Evolutionary conservation across 2,113 vertebrate species (phyloP).

Genomic region (Pangasianodon hypophthalmus): DNA sequence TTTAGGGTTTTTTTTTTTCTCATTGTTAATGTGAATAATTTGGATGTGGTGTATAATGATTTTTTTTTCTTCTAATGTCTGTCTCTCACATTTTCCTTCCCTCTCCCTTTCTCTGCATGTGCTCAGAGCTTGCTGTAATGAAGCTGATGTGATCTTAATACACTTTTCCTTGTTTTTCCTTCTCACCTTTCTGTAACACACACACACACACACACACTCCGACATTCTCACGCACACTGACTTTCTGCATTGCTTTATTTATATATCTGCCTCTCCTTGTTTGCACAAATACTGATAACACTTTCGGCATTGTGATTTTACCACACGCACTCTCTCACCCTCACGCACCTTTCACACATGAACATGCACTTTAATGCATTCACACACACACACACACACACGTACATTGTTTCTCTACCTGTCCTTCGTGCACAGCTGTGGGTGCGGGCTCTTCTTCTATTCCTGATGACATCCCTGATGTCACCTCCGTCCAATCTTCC

Average conservation of each 20-base stretch:
- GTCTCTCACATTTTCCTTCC: background rate
- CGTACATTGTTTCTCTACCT: conserved; percentile 46
- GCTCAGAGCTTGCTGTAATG: conserved; percentile 53
- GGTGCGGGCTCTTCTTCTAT: conserved; percentile 76
- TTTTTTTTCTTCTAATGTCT: background rate
- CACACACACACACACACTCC: conserved; percentile 14
- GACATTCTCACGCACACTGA: conserved; percentile 4
- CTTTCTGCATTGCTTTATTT: background rate
- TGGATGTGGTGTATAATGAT: background rate
- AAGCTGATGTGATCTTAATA: conserved; percentile 50
- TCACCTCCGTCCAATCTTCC: conserved; percentile 68
- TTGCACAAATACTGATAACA: conserved; percentile 2
- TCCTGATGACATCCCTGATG: conserved; percentile 71
- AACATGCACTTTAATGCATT: background rate
- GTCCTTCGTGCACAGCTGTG: conserved; percentile 70
- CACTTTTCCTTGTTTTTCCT: conserved; percentile 38
- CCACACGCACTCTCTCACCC: conserved; percentile 57
- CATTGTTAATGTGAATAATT: background rate
- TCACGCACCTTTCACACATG: background rate
- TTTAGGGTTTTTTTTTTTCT: background rate
- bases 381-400: background rate
- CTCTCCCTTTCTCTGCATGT: conserved; percentile 62
- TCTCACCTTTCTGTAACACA: conserved; percentile 17
- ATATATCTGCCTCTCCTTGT: background rate
- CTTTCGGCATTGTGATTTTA: conserved; percentile 16